These are phyloP conservation scores for Anser cygnoides DNA, from an alignment of 2,113 vertebrate genomes.

Conservation along the genomic window DNA sequence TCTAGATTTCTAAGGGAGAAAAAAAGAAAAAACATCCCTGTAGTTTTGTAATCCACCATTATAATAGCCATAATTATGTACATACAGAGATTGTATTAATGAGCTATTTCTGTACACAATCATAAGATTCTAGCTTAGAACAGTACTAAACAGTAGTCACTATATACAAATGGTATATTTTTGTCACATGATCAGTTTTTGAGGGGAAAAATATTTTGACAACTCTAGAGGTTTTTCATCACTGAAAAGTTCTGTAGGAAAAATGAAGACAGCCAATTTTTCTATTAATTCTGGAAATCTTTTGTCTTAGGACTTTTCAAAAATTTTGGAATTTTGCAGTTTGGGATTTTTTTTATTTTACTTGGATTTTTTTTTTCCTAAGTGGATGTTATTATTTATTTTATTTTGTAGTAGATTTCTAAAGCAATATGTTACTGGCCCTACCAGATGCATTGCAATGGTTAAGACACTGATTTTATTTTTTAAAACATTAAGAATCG, in stretches of 20 bases:
- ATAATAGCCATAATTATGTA: not conserved
- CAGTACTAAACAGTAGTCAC: not conserved
- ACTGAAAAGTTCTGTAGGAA: not conserved
- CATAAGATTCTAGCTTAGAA: not conserved
- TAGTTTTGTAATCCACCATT: not conserved
- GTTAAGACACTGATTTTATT: not conserved
- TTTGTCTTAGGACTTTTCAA: not conserved
- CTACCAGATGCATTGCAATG: not conserved
- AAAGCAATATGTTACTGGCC: not conserved
- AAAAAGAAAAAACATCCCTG: not conserved
- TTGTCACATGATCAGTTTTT: not conserved
- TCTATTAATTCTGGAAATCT: not conserved
- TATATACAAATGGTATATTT: not conserved
- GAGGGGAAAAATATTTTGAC: not conserved
- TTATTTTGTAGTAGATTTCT: not conserved
- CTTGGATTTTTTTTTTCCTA: not conserved
- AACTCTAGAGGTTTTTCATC: not conserved
- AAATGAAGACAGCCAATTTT: not conserved
- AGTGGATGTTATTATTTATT: not conserved
- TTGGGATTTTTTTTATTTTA: not conserved
- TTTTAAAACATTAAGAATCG: not conserved
- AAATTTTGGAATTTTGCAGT: not conserved
- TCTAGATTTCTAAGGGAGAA: not conserved
- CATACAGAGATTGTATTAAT: not conserved
- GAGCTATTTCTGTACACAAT: not conserved